Evolutionary conservation across 2,113 vertebrate species (phyloP).

Genomic region (Lophotis ruficrista): DNA sequence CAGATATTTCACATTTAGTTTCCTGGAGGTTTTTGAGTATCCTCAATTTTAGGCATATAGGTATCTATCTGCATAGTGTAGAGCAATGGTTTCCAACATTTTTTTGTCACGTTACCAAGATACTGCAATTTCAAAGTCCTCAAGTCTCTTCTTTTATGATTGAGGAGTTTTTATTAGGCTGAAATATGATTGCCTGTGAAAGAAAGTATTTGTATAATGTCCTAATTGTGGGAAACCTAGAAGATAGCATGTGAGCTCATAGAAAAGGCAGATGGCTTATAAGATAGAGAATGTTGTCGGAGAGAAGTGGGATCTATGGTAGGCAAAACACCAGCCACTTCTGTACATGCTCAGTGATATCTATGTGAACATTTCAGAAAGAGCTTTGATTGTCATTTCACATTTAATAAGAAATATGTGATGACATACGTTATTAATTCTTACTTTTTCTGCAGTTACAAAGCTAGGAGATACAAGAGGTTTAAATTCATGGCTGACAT

Average conservation of each 20-base stretch:
- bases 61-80: not conserved
- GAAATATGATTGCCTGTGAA: not conserved
- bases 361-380: not conserved
- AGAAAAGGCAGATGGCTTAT: not conserved
- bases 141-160: not conserved
- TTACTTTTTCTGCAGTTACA: not conserved
- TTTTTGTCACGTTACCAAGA: not conserved
- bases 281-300: not conserved
- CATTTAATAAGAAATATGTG: not conserved
- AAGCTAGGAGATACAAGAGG: not conserved
- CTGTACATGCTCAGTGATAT: not conserved
- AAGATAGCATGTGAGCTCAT: not conserved
- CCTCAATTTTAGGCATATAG: not conserved
- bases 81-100: not conserved
- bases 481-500: not conserved
- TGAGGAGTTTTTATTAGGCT: not conserved
- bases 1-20: not conserved
- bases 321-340: not conserved
- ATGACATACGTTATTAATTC: not conserved
- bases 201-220: not conserved
- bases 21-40: not conserved
- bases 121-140: not conserved
- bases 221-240: not conserved
- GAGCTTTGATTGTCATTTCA: not conserved
- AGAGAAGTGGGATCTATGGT: not conserved